Conservation (phyloP, 2,113 vertebrate genomes). For the Amphiprion percula region DNA sequence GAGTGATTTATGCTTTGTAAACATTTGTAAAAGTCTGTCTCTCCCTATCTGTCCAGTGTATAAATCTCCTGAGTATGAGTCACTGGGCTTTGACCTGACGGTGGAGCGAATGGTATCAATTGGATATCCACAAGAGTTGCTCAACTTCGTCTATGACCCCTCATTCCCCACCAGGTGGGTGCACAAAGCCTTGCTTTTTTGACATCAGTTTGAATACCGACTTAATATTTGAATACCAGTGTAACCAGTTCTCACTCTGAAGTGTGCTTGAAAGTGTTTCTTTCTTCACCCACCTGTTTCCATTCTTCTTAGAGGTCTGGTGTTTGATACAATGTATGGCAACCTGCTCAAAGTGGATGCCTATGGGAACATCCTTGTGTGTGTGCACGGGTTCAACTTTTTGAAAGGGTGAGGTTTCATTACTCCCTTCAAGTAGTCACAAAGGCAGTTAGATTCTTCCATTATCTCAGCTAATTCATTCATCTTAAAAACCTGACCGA, state of each 20-base stretch:
- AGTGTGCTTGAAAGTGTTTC: neutral
- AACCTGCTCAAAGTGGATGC: constrained; percentile 98
- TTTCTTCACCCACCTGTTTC: neutral
- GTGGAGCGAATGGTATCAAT: constrained; percentile 96
- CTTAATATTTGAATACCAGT: neutral
- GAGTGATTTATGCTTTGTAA: too few relatives aligned
- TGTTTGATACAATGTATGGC: constrained; percentile 95
- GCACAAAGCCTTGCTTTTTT: neutral
- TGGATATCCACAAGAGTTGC: constrained; percentile 96
- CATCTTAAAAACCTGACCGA: too few relatives aligned
- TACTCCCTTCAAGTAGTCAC: neutral
- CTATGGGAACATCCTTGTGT: constrained; percentile 97
- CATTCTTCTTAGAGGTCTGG: constrained; percentile 87
- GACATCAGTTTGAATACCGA: neutral
- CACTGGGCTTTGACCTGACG: constrained; percentile 95
- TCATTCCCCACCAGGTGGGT: constrained; percentile 95
- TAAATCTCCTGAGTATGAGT: constrained; percentile 98
- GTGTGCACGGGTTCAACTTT: constrained; percentile 97
- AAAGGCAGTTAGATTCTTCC: neutral
- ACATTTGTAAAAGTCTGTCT: too few relatives aligned
- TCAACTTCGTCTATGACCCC: constrained; percentile 96
- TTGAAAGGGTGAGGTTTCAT: constrained; percentile 89
- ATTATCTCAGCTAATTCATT: too few relatives aligned
- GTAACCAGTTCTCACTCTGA: neutral
- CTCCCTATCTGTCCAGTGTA: constrained; percentile 85